These are phyloP conservation scores for Penelope pileata DNA, from an alignment of 2,113 vertebrate genomes.

Conservation along the genomic window DNA sequence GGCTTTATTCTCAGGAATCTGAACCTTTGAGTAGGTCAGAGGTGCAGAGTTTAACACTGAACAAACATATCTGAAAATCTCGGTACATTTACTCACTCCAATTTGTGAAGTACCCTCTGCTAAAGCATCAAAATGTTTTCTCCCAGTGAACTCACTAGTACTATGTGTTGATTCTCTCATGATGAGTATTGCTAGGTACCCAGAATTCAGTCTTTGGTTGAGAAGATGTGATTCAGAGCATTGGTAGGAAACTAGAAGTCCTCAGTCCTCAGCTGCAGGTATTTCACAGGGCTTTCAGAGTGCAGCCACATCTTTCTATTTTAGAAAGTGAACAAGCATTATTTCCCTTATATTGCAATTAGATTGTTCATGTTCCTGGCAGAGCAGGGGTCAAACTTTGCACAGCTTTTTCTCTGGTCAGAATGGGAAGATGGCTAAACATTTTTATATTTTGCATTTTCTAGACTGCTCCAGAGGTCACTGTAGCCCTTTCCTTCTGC, in stretches of 20 bases:
- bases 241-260: background rate
- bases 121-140: background rate
- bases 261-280: accelerated
- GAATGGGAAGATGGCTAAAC: background rate
- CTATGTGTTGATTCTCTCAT: background rate
- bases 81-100: background rate
- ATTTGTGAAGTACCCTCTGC: background rate
- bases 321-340: background rate
- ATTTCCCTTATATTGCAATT: background rate
- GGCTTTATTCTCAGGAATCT: background rate
- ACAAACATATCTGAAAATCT: background rate
- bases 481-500: background rate
- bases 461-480: background rate
- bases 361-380: background rate
- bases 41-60: background rate
- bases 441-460: background rate
- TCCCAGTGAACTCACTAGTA: background rate
- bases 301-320: background rate
- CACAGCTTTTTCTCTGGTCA: background rate
- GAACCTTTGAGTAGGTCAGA: background rate
- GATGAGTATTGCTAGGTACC: background rate
- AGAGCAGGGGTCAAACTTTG: background rate
- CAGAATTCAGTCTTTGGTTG: background rate
- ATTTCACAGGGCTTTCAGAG: background rate
- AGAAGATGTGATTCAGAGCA: background rate